Evolutionary conservation across 2,113 vertebrate species (phyloP), one percentile per base, ranked within the genome.

Genomic region (Amphiprion percula): DNA sequence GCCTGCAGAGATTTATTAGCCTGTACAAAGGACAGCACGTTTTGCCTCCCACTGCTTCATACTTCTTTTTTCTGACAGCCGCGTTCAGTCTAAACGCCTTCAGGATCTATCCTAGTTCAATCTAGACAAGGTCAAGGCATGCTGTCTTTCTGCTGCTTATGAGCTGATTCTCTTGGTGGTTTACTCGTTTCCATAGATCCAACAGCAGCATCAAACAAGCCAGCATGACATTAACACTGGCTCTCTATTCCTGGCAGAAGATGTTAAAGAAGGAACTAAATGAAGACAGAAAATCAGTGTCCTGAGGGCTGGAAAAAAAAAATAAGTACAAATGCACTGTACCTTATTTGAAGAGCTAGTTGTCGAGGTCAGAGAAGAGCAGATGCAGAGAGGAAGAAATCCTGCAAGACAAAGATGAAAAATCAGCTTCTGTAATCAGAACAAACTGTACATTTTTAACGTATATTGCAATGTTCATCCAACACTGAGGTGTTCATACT

Each of bases 121-220:
- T 67, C 59, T 77, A 80, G 71, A 87, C 85, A 91, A 93, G 92
- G 93, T 90, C 89, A 89, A 89, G 78, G 73, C 80, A 3, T 74
- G 63, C 69, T 60, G 39, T 74, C 53, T 76, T 82, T 71, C 75
- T 86, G 66, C 24, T 46, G 78, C 81, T 70, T 62, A 69, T 80
- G 53, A 89, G 69, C 77, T 55, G 69, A 79, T 87, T 87, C 68
- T 82, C 79, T 54, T 63, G 55, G 68, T 58, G 21, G 67, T 67
- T 74, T 68, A 49, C 46, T 3, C 15, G 49, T 79, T 80, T 85
- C 62, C 68, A 64, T 52, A 71, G 54, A 90, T 88, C 46, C 69
- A 72, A 55, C 79, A 82, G 70, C 59, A 85, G 30, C 82, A 75
- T 65, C 63, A 74, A 78, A 67, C 71, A 62, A 21, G 63, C 37